These are phyloP conservation scores for Aphyosemion australe DNA, from an alignment of 2,113 vertebrate species.

Conservation along the genomic window DNA sequence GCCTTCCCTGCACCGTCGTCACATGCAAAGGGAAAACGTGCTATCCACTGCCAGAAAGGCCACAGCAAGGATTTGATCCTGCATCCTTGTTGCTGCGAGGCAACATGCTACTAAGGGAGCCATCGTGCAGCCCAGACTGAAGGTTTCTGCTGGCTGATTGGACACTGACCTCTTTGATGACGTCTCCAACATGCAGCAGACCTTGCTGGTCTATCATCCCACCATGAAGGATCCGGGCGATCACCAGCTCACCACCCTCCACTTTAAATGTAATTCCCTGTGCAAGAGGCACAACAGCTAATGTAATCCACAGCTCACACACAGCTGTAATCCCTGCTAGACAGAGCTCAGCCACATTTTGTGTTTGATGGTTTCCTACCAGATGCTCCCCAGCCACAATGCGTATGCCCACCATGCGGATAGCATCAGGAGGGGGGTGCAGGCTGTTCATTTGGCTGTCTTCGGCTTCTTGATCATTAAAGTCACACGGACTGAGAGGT, in stretches of 20 bases:
- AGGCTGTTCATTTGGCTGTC: constrained; percentile 65
- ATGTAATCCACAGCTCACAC: no score
- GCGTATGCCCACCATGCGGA: constrained; percentile 96
- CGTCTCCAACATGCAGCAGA: constrained; percentile 91
- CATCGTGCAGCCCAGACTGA: no score
- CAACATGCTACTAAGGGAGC: no score
- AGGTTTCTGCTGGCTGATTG: no score
- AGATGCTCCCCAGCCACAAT: constrained; percentile 91
- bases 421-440: constrained; percentile 85
- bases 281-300: no score
- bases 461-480: constrained; percentile 75
- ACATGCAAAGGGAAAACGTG: no score
- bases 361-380: constrained; percentile 75
- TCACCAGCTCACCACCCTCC: constrained; percentile 90
- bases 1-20: no score
- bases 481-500: constrained; percentile 82
- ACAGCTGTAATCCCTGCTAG: background rate
- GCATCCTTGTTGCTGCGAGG: no score
- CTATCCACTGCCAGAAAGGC: no score
- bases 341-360: background rate
- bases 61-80: no score
- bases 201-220: constrained; percentile 96
- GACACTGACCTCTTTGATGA: constrained; percentile 86
- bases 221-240: constrained; percentile 93
- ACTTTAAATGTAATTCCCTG: constrained; percentile 95